Percentiles rank a stretch among this genome's conserved stretches.
Evolutionary conservation across 2,797 vertebrate species (phyloP).

Genomic region (Denticeps clupeoides): DNA sequence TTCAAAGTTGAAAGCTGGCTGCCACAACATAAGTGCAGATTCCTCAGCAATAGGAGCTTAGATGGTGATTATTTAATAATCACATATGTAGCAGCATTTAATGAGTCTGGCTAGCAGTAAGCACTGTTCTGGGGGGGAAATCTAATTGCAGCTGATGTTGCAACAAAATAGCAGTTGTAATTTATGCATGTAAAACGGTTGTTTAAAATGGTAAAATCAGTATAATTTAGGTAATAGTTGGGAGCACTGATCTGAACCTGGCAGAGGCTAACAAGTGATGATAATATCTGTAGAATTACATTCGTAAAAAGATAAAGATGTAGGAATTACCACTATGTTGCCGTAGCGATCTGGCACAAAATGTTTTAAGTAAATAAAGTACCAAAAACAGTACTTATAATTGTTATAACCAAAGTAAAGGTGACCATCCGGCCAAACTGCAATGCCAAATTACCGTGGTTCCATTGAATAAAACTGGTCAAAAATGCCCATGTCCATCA

Average conservation of each 20-base stretch:
- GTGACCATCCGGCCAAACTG: no score
- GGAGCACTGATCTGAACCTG: conserved; percentile 2
- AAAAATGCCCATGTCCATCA: no score
- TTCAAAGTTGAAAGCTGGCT: conserved; percentile 1
- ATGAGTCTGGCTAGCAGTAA: conserved; percentile 9
- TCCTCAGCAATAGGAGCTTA: background rate
- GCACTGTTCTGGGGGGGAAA: conserved; percentile 24
- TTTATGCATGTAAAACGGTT: conserved; percentile 16
- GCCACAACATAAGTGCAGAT: background rate
- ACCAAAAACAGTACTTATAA: conserved; percentile 39
- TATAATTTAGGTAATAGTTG: conserved; percentile 10
- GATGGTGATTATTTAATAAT: no score
- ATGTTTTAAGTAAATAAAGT: conserved; percentile 27
- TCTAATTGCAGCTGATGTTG: conserved; percentile 23
- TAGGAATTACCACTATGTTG: conserved; percentile 33
- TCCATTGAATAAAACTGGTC: no score
- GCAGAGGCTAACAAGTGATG: conserved; percentile 2
- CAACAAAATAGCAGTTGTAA: conserved; percentile 22
- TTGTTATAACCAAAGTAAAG: conserved; percentile 29
- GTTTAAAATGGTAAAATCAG: background rate
- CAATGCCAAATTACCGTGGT: no score
- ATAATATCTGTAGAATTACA: conserved; percentile 26
- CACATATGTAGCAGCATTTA: conserved; percentile 1
- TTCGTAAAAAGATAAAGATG: conserved; percentile 34
- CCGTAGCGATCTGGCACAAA: conserved; percentile 53